Base-by-base conservation (phyloP, 2,113 vertebrate genomes). In the Myrmophylax atrothorax region DNA sequence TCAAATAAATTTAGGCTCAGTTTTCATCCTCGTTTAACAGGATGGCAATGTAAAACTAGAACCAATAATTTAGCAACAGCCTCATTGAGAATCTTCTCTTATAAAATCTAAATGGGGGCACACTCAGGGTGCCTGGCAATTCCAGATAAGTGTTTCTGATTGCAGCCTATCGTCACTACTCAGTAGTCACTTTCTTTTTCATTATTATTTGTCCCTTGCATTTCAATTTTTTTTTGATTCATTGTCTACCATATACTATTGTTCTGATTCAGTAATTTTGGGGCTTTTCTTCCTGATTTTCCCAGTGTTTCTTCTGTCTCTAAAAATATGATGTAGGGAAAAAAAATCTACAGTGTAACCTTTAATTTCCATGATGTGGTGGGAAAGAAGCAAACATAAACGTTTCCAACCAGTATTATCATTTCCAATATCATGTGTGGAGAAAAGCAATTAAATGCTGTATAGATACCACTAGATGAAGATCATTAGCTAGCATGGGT, bases 141-240 rank as follows among this genome's bases (percentile, higher is more conserved):
- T 90, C 60, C 85, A 84, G 47, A 35, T 67, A 84, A 93, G 37
- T 90, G 63, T 58, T 93, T 93, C 90, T 93, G 90, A 90, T 93
- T 92, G 72, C 64, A 88, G 72, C 72, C 44, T 80, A 44, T 84
- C 23, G 1, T 76, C 75, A 93, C 25, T 68, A 42, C 66, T 73
- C 49, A 35, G 40, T 33, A 79, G 67, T 73, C 33, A 58, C 46
- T 85, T 82, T 63, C 24, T 46, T 73, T 69, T 70, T 96, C 63
- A 20, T 76, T 58, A 55, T 78, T 82, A 75, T 85, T 85, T 92
- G 73, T 59, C 53, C 35, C 28, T 79, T 69, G 14, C 15, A 89
- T 80, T 87, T 95, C 20, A 83, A 85, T 74, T 67, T 53, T 73
- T 49, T 69, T 91, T 87, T 83, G 19, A 76, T 85, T 86, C 53